Evolutionary conservation across 2,888 invertebrate species (phyloP).

Genomic region (Lepidochrysops patricia): DNA sequence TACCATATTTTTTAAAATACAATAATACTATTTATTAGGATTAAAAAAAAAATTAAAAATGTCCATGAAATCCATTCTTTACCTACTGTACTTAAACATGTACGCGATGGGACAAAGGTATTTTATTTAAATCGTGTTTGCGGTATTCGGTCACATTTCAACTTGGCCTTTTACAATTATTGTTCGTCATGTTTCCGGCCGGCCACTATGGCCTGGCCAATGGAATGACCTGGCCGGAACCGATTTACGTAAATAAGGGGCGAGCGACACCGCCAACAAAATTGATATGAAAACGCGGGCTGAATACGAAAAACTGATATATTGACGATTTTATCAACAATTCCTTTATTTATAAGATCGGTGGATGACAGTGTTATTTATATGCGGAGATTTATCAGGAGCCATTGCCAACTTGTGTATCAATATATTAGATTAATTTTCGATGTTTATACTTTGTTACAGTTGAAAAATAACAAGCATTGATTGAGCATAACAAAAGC

Average conservation of each 20-base stretch:
- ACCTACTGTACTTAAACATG: conserved; percentile 12
- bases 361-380: conserved; percentile 6
- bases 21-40: too few species aligned
- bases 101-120: conserved; percentile 15
- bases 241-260: conserved; percentile 18
- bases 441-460: background rate
- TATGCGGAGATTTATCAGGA: background rate
- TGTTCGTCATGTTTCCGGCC: conserved; percentile 23
- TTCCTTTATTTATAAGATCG: conserved; percentile 8
- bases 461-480: background rate
- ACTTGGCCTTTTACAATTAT: conserved; percentile 18
- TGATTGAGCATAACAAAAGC: too few species aligned
- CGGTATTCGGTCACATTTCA: conserved; percentile 22
- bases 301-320: conserved; percentile 16
- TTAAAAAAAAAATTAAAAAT: background rate
- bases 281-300: conserved; percentile 16
- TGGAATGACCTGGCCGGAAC: conserved; percentile 15
- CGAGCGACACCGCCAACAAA: conserved; percentile 15
- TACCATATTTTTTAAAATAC: too few species aligned
- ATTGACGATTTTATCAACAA: conserved; percentile 14
- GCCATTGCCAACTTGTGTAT: conserved; percentile 4
- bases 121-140: conserved; percentile 20
- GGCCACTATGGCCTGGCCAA: conserved; percentile 9
- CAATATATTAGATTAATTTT: background rate
- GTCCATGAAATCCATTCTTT: background rate